Evolutionary conservation across 2,888 invertebrate genomes (phyloP), one percentile per base, ranked within the genome.

Genomic region (Pachycephus smyrnensis): DNA sequence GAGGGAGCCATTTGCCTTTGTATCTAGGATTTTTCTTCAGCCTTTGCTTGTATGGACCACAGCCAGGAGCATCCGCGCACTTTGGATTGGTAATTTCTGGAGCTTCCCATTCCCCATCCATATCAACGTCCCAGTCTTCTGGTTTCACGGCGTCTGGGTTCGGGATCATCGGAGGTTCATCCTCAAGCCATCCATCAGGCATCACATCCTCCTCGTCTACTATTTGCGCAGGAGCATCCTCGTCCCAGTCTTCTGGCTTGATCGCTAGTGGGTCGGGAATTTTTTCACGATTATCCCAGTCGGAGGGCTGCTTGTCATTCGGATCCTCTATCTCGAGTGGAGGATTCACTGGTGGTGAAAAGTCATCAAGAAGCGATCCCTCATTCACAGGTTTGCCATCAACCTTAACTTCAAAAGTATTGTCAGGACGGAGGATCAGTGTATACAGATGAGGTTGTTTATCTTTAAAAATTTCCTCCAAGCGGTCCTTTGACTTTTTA

Each of bases 61-160:
- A 99, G 23, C 99, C 99, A 3, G 96, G 94, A 12, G 92, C 93
- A 73, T 93, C 92, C 83, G 93, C 94, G 89, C 99, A 99, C 4
- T 93, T 93, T 0, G 98, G 98, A 93, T 99, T 99, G 87, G 96
- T 96, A 40, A 99, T 94, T 77, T 97, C 93, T 0, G 99, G 98
- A 6, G 99, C 95, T 92, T 99, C 99, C 99, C 99, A 99, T 89
- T 97, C 96, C 1, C 99, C 99, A 92, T 99, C 99, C 96, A 99
- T 99, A 84, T 99, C 98, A 31, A 96, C 95, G 92, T 99, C 99
- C 98, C 99, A 99, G 92, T 99, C 99, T 0, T 94, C 94, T 0
- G 99, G 99, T 92, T 97, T 98, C 77, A 93, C 92, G 0, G 98
- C 97, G 74, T 94, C 94, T 0, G 97, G 96, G 92, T 99, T 99